These are phyloP conservation scores for Steinernema khuongi DNA, from an alignment of 1,140 invertebrate genomes.

Conservation along the genomic window DNA sequence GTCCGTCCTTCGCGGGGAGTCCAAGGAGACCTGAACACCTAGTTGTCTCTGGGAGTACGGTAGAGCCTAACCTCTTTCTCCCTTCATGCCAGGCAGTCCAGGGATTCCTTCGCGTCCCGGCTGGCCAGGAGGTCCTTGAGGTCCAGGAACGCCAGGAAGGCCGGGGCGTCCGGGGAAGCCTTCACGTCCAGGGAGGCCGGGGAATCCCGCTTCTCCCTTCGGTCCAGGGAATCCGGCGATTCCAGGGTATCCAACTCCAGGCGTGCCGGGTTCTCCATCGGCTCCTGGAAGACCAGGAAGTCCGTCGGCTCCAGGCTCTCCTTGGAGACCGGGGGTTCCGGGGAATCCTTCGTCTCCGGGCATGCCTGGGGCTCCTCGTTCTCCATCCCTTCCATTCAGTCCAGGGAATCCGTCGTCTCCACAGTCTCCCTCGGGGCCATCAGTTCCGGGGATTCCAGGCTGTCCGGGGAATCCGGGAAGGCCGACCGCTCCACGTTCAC, in stretches of 20 bases:
- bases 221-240: conserved; percentile 33
- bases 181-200: conserved; percentile 31
- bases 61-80: not conserved
- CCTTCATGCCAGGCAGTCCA: conserved; percentile 19
- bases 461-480: conserved; percentile 34
- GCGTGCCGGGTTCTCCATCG: conserved; percentile 22
- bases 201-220: conserved; percentile 33
- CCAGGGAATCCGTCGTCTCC: conserved; percentile 31
- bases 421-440: conserved; percentile 32
- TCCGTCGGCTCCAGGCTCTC: conserved; percentile 19
- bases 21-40: conserved; percentile 26
- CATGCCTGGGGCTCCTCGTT: conserved; percentile 32
- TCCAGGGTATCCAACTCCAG: conserved; percentile 34
- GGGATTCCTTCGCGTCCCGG: conserved; percentile 31
- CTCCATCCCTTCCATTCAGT: conserved; percentile 29
- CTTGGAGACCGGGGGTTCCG: conserved; percentile 44
- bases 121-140: conserved; percentile 26
- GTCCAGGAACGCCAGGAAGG: conserved; percentile 36
- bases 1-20: conserved; percentile 36
- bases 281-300: not conserved
- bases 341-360: conserved; percentile 35
- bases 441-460: conserved; percentile 29
- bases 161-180: conserved; percentile 35
- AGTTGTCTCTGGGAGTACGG: not conserved
- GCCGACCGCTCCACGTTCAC: conserved; percentile 34